Percentiles rank a stretch among this genome's conserved stretches.
These are phyloP conservation scores for Hydrotaea cyrtoneurina DNA, from an alignment of 2,888 invertebrate genomes.

Conservation along the genomic window DNA sequence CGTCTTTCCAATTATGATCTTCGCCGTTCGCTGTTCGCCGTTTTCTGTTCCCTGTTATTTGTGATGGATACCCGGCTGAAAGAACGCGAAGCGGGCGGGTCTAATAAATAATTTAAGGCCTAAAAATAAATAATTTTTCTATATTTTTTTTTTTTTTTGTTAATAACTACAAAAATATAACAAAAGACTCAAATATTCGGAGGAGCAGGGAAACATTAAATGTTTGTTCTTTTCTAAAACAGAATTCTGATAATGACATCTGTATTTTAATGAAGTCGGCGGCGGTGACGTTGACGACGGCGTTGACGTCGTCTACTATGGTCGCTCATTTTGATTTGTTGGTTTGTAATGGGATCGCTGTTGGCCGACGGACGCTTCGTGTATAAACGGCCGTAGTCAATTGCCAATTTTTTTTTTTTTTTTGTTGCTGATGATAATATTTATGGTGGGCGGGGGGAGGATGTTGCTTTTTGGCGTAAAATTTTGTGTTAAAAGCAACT, in stretches of 20 bases:
- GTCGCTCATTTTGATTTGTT: constrained; percentile 17
- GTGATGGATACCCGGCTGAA: neutral
- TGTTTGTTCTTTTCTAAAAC: neutral
- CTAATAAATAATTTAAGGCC: neutral
- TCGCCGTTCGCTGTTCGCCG: too few relatives aligned
- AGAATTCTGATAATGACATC: constrained; percentile 10
- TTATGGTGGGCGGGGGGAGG: too few relatives aligned
- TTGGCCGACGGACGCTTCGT: neutral
- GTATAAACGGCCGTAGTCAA: neutral
- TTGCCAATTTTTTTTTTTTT: constrained; percentile 41
- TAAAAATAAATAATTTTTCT: neutral
- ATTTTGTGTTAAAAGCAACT: constrained; percentile 62
- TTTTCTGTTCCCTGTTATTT: neutral
- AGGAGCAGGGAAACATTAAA: constrained; percentile 18
- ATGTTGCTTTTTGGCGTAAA: constrained; percentile 37
- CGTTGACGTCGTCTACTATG: too few relatives aligned
- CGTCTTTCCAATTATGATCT: too few relatives aligned
- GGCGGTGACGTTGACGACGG: neutral
- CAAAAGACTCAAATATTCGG: constrained; percentile 32
- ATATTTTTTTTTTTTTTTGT: too few relatives aligned
- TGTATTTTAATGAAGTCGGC: neutral
- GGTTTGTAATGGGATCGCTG: neutral
- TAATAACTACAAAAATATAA: too few relatives aligned
- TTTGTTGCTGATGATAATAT: constrained; percentile 16
- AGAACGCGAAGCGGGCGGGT: neutral